Evolutionary conservation across 2,888 invertebrate species (phyloP).

Genomic region (Ichneumoninae sp.): DNA sequence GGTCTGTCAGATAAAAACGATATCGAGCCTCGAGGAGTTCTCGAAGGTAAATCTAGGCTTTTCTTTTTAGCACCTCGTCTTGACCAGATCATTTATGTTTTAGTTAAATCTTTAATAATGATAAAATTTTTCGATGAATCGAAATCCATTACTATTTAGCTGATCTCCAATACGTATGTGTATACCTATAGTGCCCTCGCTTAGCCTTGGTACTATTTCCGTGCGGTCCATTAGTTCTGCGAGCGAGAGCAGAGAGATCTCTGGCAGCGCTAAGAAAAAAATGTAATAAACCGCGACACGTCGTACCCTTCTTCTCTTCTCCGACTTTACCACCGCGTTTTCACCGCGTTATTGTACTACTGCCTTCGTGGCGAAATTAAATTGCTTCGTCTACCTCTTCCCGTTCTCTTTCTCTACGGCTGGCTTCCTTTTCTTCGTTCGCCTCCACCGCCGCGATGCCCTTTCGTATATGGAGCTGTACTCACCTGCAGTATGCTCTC

Average conservation of each 20-base stretch:
- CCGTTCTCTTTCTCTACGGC: slow-evolving; percentile 54
- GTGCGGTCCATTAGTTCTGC: slow-evolving; percentile 76
- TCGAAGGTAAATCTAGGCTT: neutral
- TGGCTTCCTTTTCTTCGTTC: slow-evolving; percentile 45
- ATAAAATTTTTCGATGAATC: neutral
- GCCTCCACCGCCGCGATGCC: slow-evolving; percentile 17
- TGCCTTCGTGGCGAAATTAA: slow-evolving; percentile 54
- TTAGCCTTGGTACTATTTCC: slow-evolving; percentile 78
- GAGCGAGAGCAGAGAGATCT: slow-evolving; percentile 53
- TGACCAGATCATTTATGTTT: neutral
- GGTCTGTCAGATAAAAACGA: neutral
- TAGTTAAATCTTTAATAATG: neutral
- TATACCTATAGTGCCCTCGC: slow-evolving; percentile 12
- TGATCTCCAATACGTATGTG: neutral
- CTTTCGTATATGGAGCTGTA: slow-evolving; percentile 8
- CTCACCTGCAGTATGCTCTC: neutral
- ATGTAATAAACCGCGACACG: slow-evolving; percentile 80
- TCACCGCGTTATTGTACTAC: slow-evolving; percentile 56
- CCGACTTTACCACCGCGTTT: slow-evolving; percentile 34
- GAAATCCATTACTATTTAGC: neutral
- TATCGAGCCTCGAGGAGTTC: neutral
- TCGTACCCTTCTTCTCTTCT: slow-evolving; percentile 69
- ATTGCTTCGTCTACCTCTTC: slow-evolving; percentile 61
- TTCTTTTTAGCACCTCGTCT: neutral
- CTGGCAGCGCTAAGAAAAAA: slow-evolving; percentile 71